These are phyloP conservation scores for Reticulitermes lucifugus DNA, from an alignment of 2,888 invertebrate species.

Conservation along the genomic window DNA sequence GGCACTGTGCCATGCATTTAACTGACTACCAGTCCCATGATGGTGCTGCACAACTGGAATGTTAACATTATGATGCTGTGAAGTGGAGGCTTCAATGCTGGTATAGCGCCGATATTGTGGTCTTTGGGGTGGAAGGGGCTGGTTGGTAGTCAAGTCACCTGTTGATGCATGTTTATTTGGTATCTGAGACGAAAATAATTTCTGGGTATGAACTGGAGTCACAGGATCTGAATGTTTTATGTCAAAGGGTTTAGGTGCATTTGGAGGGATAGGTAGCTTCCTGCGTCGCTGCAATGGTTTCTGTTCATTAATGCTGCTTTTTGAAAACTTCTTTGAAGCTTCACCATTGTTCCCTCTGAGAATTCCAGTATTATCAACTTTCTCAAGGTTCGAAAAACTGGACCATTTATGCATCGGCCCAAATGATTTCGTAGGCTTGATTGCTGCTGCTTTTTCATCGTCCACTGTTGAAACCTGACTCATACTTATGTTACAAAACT, in stretches of 20 bases:
- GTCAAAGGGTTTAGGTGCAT: not conserved
- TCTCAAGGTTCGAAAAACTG: conserved; percentile 27
- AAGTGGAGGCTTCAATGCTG: not conserved
- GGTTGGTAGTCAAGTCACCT: conserved; percentile 7
- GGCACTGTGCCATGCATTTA: conserved; percentile 10
- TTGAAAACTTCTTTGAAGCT: not conserved
- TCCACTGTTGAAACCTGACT: not conserved
- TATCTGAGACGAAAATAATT: not conserved
- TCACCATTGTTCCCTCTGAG: not conserved
- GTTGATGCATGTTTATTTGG: conserved; percentile 1
- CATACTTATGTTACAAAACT: not conserved
- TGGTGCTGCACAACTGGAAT: no score
- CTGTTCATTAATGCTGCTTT: not conserved
- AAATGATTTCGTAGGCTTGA: not conserved
- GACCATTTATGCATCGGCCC: conserved; percentile 15
- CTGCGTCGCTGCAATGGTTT: not conserved
- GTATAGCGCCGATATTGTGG: conserved; percentile 17
- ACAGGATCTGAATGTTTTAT: not conserved
- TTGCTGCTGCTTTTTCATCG: not conserved
- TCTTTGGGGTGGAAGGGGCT: not conserved
- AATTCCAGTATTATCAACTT: not conserved
- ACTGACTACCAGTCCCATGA: not conserved
- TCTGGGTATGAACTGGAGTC: not conserved
- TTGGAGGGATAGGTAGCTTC: conserved; percentile 13
- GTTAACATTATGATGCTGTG: not conserved